Evolutionary conservation across 2,888 invertebrate genomes (phyloP), one percentile per base, ranked within the genome.

Genomic region (Pristionchus exspectatus): DNA sequence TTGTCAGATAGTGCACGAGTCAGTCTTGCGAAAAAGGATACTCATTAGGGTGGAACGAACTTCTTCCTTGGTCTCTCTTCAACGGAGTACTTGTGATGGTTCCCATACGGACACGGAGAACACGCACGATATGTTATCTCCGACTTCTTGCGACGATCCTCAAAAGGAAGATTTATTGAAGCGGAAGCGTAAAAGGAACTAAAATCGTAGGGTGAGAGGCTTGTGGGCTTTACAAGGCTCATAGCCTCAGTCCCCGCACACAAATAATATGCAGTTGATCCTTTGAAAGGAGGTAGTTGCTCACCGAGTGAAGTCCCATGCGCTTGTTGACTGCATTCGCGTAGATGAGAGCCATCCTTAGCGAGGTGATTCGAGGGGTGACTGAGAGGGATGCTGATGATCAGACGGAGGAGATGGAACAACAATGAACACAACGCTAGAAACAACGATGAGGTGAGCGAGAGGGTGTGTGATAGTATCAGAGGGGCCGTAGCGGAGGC

Each of bases 311-410:
- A 27, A 90, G 89, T 59, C 90, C 90, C 91, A 92, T 91, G 30
- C 92, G 90, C 72, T 92, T 92, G 81, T 92, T 92, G 44, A 92
- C 92, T 30, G 92, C 92, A 84, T 92, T 92, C 18, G 92, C 92
- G 66, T 92, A 92, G 81, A 92, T 92, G 63, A 92, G 87, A 18
- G 92, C 92, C 92, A 92, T 92, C 33, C 33, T 54, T 27, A 50
- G 87, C n/a, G 50, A n/a, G 7, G 24, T 5, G 44, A 54, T 24
- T 63, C 21, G 54, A 74, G 38, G 12, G 10, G 33, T 10, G 74
- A 56, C 54, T 27, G 56, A 30, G 21, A 54, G 54, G 14, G 30
- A 2, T 30, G 77, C 5, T 44, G 81, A 50, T 81, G 50, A 81
- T 44, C 24, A 9, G 77, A 77, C 14, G 38, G 30, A n/a, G n/a